Evolutionary conservation across 1,140 invertebrate genomes (phyloP), one percentile per base, ranked within the genome.

Genomic region (Bradynema listronoti): DNA sequence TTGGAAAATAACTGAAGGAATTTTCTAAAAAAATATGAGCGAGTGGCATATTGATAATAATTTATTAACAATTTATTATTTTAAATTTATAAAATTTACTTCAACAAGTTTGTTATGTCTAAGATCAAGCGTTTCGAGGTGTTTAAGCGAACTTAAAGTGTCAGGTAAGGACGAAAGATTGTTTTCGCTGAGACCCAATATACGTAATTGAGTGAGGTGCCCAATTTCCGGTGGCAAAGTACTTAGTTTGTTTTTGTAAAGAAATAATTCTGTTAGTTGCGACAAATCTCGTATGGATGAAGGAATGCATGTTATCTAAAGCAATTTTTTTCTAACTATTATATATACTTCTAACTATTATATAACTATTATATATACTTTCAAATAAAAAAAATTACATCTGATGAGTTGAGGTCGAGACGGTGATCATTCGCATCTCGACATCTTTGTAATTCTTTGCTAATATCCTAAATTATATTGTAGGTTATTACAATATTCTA

Each of bases 41-140:
- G 11, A 39, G 19, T 11, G 19, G 9, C 3, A 32, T 27, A 32
- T 4, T 2, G 5, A 51, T 14, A 34, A 25, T 29, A 53, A 43
- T 22, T 22, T 25, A 22, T 42, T 16, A 24, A 14, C 3, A 56
- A 58, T 16, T 32, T 27, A 46, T 56, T 2, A 25, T 50, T n/a
- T n/a, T n/a, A n/a, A n/a, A n/a, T n/a, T n/a, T n/a, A n/a, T n/a
- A n/a, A n/a, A n/a, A 30, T 34, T 41, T 65, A 84, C 84, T 78
- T 97, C 94, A 78, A 85, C 91, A n/a, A 99, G 81, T 82, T 98
- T 97, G 77, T 99, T 99, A 80, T 99, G 95, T 77, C 95, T 84
- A 42, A 99, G 80, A 82, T 99, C 95, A 19, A 99, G 82, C 1
- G 98, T 91, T 79, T 88, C 87, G 0, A 99, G 81, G 51, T 85